Evolutionary conservation across 1,140 invertebrate genomes (phyloP), one percentile per base, ranked within the genome.

Genomic region (Drosophila seguyi): DNA sequence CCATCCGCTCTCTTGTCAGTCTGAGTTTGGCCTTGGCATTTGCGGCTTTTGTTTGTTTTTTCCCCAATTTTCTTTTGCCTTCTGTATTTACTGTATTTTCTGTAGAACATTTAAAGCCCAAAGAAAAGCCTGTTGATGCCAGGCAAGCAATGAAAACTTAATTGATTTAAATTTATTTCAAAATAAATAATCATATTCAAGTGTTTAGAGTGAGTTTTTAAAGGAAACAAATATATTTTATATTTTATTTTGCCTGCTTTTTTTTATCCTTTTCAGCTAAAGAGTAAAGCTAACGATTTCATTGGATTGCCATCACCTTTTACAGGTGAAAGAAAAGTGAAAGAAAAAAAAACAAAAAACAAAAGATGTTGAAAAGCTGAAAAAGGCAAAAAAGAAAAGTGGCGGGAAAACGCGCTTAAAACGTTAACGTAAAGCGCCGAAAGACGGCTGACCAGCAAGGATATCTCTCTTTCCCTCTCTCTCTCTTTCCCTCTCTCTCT

Each of bases 11-110:
- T 7, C 50, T 71, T 73, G 69, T 72, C 44, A 72, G 67, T 44
- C 31, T 52, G 31, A 41, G 55, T 71, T 80, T 83, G 84, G 77
- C 83, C 83, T 87, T 87, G 83, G 83, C 83, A 87, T 87, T 87
- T 87, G 83, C 63, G 84, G 75, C 69, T 62, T 83, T 79, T 68
- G 75, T 77, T 67, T 71, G 31, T 18, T 41, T 50, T 50, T 58
- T 67, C 42, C 56, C 38, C 20, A 57, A 65, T 61, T 62, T 58
- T 11, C 10, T 50, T 57, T 42, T 29, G 27, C 29, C 20, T 52
- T 47, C 6, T 18, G 50, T 60, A 41, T 20, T 41, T 22, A 22
- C 29, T 25, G 48, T 31, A 13, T 29, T 31, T n/a, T 34, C 29
- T 18, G 1, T 20, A 29, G 62, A 44, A 44, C 36, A 31, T 63